These are phyloP conservation scores for Sphaerophoria rueppellii DNA, from an alignment of 2,888 invertebrate genomes.

Conservation along the genomic window DNA sequence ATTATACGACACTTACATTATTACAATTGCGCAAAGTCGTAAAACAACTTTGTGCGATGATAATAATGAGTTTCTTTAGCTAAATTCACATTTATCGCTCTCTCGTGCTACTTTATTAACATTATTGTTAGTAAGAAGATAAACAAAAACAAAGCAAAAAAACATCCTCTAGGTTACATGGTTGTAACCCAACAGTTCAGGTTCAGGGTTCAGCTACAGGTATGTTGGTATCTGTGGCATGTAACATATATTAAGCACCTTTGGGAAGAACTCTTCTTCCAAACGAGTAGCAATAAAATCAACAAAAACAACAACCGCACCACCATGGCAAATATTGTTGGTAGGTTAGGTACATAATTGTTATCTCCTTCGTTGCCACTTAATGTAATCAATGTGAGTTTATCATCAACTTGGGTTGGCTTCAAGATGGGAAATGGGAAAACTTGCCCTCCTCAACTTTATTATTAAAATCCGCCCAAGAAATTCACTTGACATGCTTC, in stretches of 20 bases:
- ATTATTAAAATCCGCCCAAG: conserved; percentile 30
- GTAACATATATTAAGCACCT: background rate
- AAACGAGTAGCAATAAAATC: conserved; percentile 10
- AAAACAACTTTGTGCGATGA: conserved; percentile 1
- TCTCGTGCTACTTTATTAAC: conserved; percentile 10
- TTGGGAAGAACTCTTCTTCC: background rate
- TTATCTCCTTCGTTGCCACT: conserved; percentile 52
- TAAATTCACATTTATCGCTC: conserved; percentile 7
- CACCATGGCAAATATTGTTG: conserved; percentile 30
- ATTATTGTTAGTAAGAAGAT: background rate
- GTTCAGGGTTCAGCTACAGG: background rate
- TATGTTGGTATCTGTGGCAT: background rate
- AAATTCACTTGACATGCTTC: background rate
- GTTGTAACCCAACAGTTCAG: conserved; percentile 21
- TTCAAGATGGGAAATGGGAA: background rate
- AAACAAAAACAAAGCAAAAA: background rate
- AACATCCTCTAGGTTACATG: conserved; percentile 15
- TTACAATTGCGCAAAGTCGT: background rate
- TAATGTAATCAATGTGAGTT: conserved; percentile 54
- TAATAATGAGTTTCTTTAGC: conserved; percentile 2
- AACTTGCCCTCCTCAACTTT: background rate
- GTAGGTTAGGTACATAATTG: conserved; percentile 55
- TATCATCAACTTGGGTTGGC: conserved; percentile 21
- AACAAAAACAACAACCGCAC: conserved; percentile 3
- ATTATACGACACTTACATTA: background rate